Conservation (phyloP, 2,888 invertebrate genomes). For the Diarsia mendica region DNA sequence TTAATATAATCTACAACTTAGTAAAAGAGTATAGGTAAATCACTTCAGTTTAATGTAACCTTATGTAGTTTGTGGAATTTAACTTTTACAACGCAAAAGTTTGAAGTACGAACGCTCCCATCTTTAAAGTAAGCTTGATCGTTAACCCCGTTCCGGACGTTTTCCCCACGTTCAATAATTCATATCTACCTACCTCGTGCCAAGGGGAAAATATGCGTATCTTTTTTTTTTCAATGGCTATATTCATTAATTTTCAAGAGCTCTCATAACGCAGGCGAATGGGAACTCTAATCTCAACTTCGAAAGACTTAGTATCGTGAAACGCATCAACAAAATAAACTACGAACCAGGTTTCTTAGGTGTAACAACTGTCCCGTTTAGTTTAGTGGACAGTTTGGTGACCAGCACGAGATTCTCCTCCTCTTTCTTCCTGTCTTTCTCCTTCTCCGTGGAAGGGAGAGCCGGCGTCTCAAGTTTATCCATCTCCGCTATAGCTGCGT, state of each 20-base stretch:
- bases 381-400: slow-evolving; percentile 75
- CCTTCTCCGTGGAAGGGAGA: slow-evolving; percentile 38
- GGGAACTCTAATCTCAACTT: not conserved
- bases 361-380: slow-evolving; percentile 81
- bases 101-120: not conserved
- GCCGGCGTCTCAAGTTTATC: slow-evolving; percentile 73
- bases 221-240: not conserved
- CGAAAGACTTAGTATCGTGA: not conserved
- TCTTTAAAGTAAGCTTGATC: not conserved
- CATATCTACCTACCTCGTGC: not conserved
- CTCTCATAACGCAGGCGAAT: not conserved
- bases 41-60: not conserved
- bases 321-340: slow-evolving; percentile 24
- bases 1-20: slow-evolving; percentile 8
- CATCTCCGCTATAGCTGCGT: slow-evolving; percentile 71
- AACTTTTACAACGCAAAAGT: not conserved
- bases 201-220: not conserved
- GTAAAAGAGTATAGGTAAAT: not conserved
- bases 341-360: slow-evolving; percentile 76
- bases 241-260: not conserved
- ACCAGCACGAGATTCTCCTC: slow-evolving; percentile 59
- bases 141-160: not conserved
- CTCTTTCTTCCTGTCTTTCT: slow-evolving; percentile 55
- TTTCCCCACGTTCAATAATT: not conserved
- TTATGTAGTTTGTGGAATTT: not conserved